These are phyloP conservation scores for Physella acuta DNA, from an alignment of 1,140 invertebrate genomes.

Conservation along the genomic window DNA sequence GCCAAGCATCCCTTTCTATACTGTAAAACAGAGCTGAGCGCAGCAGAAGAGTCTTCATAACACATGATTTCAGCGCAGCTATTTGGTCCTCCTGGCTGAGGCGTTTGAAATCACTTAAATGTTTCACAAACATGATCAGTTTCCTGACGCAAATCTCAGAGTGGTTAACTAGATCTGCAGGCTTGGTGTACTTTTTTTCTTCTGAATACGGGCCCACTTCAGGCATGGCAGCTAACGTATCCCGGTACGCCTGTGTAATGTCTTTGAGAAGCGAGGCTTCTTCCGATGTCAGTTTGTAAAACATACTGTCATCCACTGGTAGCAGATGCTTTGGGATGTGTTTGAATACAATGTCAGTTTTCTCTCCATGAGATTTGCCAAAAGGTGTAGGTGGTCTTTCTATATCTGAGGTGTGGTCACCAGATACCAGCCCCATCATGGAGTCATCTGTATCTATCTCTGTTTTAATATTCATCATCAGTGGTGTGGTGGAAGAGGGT, in stretches of 20 bases:
- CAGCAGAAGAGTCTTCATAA: slow-evolving; percentile 46
- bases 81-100: slow-evolving; percentile 50
- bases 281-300: slow-evolving; percentile 17
- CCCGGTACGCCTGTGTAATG: slow-evolving; percentile 26
- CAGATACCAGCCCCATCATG: neutral
- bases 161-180: slow-evolving; percentile 48
- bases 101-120: slow-evolving; percentile 44
- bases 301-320: slow-evolving; percentile 27
- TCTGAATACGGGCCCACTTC: slow-evolving; percentile 22
- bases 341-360: slow-evolving; percentile 25
- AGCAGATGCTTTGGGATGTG: slow-evolving; percentile 20
- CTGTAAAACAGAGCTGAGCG: slow-evolving; percentile 48
- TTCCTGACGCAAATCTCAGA: slow-evolving; percentile 46
- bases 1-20: slow-evolving; percentile 48
- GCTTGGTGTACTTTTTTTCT: slow-evolving; percentile 37
- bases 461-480: neutral
- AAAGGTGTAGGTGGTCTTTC: slow-evolving; percentile 18
- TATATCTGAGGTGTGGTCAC: slow-evolving; percentile 2
- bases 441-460: slow-evolving; percentile 10
- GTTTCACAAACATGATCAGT: slow-evolving; percentile 51
- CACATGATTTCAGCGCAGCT: slow-evolving; percentile 41
- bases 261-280: slow-evolving; percentile 23
- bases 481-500: neutral
- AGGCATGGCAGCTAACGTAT: slow-evolving; percentile 29
- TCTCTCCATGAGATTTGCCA: slow-evolving; percentile 14